Evolutionary conservation across 1,140 invertebrate species (phyloP), one percentile per base, ranked within the genome.

Genomic region (Ooceraea biroi): DNA sequence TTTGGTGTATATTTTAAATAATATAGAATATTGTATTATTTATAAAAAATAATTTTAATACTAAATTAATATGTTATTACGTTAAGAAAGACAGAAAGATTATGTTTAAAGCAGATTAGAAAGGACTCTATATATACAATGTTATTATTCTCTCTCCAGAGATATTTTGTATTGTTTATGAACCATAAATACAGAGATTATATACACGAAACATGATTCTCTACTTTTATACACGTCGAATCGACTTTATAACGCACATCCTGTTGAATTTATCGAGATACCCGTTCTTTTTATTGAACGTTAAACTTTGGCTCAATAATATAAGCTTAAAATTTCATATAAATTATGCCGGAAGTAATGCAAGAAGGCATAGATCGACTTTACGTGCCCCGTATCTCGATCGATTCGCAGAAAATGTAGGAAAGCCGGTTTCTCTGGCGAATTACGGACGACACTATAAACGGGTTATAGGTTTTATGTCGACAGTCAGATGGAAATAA

Each of bases 361-460:
- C 8, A 46, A 22, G 69, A 19, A 58, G 30, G 44, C 41, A 17
- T 19, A 22, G 36, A 69, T 46, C n/a, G 22, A 57, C 22, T 77
- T 65, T 69, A 55, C 10, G 58, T 30, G 65, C 50, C n/a, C 12
- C 36, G 17, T 80, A 58, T 71, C 66, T 80, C 52, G n/a, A 69
- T 57, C 36, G 36, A 80, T 80, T 80, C 46, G 50, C n/a, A 69
- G 55, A 82, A 85, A 85, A 72, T 66, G 74, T 71, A 14, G 61
- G 12, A n/a, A 52, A 66, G 82, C 73, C 61, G 72, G 74, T 88
- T 87, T 82, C 71, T 55, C 22, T 41, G 22, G 58, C 30, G 58
- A 17, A 83, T 72, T 65, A 69, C 73, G 22, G 50, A 71, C 57
- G n/a, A 60, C 22, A 61, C 55, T 66, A 58, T 71, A 76, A 84